Conservation (phyloP, 2,888 invertebrate species). For the Pyrgus malvae region DNA sequence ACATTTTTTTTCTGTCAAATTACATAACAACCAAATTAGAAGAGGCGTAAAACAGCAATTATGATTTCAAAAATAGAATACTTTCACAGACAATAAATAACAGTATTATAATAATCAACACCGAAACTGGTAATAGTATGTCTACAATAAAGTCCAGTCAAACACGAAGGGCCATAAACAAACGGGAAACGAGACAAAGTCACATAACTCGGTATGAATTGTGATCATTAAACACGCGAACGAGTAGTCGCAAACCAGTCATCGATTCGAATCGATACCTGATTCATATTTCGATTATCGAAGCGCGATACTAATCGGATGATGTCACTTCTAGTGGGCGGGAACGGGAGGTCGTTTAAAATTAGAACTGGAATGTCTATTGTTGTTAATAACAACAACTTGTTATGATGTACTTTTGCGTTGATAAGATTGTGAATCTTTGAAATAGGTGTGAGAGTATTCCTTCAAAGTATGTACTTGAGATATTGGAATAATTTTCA, state of each 20-base stretch:
- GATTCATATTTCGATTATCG: slow-evolving; percentile 47
- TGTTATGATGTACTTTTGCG: slow-evolving; percentile 5
- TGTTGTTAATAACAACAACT: slow-evolving; percentile 11
- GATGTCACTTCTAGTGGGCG: slow-evolving; percentile 44
- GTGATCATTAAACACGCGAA: slow-evolving; percentile 70
- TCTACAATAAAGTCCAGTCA: slow-evolving; percentile 44
- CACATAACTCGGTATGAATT: slow-evolving; percentile 70
- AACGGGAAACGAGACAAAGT: slow-evolving; percentile 68
- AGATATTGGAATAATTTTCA: too few species aligned
- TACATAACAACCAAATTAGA: not conserved
- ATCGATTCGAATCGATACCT: slow-evolving; percentile 50
- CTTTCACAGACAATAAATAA: slow-evolving; percentile 24
- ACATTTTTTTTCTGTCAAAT: not conserved
- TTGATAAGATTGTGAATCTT: too few species aligned
- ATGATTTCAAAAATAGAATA: slow-evolving; percentile 6
- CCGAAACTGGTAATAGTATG: slow-evolving; percentile 49
- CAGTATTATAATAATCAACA: slow-evolving; percentile 39
- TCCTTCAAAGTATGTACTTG: too few species aligned
- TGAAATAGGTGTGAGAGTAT: too few species aligned
- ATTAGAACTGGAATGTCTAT: slow-evolving; percentile 19
- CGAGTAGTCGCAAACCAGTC: slow-evolving; percentile 48
- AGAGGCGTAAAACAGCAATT: not conserved
- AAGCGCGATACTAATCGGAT: slow-evolving; percentile 52
- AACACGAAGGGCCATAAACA: slow-evolving; percentile 69
- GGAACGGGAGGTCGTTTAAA: slow-evolving; percentile 23